Conservation (phyloP, 2,888 invertebrate species). For the Sesia apiformis region DNA sequence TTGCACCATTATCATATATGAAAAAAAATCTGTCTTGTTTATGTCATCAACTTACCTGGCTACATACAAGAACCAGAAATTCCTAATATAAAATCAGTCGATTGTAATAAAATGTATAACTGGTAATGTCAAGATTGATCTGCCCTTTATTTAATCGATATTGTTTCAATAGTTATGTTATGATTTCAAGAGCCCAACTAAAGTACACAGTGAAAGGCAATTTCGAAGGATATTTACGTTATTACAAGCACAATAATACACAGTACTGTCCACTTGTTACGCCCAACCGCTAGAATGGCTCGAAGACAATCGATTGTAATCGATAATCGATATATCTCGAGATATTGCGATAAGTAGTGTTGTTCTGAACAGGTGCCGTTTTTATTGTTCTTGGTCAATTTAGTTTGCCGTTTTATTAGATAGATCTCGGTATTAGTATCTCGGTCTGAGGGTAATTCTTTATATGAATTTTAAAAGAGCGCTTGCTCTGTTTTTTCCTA, state of each 20-base stretch:
- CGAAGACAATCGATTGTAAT: constrained; percentile 25
- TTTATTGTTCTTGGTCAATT: not conserved
- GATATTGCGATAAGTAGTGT: constrained; percentile 14
- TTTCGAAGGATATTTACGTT: constrained; percentile 2
- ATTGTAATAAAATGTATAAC: no score
- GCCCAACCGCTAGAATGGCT: constrained; percentile 1
- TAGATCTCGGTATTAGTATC: no score
- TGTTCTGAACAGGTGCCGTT: constrained; percentile 25
- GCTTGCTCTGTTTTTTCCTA: no score
- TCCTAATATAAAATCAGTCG: no score
- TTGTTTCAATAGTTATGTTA: not conserved
- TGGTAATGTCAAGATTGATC: not conserved
- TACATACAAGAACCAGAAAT: no score
- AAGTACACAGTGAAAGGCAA: constrained; percentile 3
- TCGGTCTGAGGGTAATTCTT: no score
- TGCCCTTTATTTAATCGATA: not conserved
- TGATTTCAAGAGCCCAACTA: not conserved
- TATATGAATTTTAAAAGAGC: no score
- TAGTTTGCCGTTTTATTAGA: not conserved
- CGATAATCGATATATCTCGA: constrained; percentile 16
- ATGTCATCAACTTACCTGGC: no score
- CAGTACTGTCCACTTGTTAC: constrained; percentile 6
- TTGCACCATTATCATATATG: no score
- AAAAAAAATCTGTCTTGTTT: no score
- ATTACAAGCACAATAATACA: constrained; percentile 4